A percentile compares a stretch with the other conserved stretches of the same genome.
phyloP scores from a whole-genome alignment of 1,140 invertebrate species.

The Acromyrmex charruanus region DNA sequence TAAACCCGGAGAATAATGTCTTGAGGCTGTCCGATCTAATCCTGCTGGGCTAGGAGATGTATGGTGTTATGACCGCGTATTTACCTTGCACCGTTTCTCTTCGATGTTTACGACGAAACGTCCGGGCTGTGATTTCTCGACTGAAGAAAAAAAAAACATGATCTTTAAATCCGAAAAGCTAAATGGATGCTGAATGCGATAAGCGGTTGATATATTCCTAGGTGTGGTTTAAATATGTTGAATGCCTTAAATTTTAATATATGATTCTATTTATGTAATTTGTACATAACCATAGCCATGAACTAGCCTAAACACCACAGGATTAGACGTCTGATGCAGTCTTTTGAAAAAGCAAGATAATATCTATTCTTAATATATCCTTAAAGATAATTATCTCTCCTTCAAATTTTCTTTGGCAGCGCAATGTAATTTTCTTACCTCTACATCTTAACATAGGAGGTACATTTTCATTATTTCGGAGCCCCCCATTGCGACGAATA shows the following conservation, averaged over 20 bases:
- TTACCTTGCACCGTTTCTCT: slow-evolving; percentile 40
- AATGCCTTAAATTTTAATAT: slow-evolving; percentile 18
- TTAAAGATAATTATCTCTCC: not conserved
- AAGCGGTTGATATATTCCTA: slow-evolving; percentile 10
- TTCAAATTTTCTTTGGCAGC: slow-evolving; percentile 17
- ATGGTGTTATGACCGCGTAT: slow-evolving; percentile 47
- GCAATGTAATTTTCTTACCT: slow-evolving; percentile 35
- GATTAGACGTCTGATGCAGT: not conserved
- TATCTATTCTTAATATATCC: slow-evolving; percentile 16
- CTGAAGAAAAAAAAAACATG: not conserved
- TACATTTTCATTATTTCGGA: slow-evolving; percentile 35
- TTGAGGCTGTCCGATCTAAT: slow-evolving; percentile 41
- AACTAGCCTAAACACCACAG: not conserved
- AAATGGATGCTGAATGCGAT: not conserved
- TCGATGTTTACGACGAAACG: slow-evolving; percentile 31
- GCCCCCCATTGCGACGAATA: slow-evolving; percentile 18
- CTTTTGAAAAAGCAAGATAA: not conserved
- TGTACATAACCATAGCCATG: not conserved
- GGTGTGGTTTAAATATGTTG: not conserved
- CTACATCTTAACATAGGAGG: slow-evolving; percentile 18
- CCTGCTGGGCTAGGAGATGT: slow-evolving; percentile 37
- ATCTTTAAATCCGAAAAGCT: not conserved
- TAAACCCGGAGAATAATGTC: slow-evolving; percentile 52
- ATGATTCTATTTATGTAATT: not conserved
- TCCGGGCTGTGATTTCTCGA: not conserved